Conservation (phyloP, 2,888 invertebrate genomes). For the Oscheius sp. region DNA sequence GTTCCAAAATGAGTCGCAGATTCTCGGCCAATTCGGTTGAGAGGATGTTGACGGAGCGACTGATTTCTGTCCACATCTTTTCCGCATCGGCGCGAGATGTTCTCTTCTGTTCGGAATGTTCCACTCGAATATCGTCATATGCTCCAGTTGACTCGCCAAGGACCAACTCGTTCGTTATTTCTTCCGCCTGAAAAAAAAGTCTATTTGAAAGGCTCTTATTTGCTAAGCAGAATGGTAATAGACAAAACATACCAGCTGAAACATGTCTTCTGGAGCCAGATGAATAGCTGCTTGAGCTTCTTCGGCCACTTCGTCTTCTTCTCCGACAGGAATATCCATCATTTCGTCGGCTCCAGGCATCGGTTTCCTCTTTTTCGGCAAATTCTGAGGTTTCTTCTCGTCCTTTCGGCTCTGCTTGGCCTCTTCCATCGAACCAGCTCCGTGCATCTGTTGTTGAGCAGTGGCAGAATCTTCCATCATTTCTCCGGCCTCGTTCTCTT, state of each 20-base stretch:
- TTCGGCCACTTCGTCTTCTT: conserved; percentile 37
- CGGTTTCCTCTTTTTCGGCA: conserved; percentile 43
- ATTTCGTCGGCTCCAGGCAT: conserved; percentile 40
- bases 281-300: conserved; percentile 49
- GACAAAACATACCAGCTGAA: conserved; percentile 38
- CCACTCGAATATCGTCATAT: conserved; percentile 25
- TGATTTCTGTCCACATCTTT: conserved; percentile 62
- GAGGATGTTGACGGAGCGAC: conserved; percentile 74
- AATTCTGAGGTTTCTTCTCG: conserved; percentile 41
- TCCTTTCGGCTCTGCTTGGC: conserved; percentile 56
- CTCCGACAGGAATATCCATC: conserved; percentile 21
- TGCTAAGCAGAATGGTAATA: neutral
- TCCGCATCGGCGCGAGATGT: conserved; percentile 38
- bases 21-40: conserved; percentile 92
- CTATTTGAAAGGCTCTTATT: too few relatives aligned
- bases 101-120: conserved; percentile 3
- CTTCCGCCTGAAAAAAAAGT: conserved; percentile 43
- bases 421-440: conserved; percentile 66
- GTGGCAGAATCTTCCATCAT: conserved; percentile 52
- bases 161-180: conserved; percentile 44
- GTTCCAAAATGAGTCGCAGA: conserved; percentile 91
- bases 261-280: conserved; percentile 51
- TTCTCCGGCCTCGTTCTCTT: conserved; percentile 55
- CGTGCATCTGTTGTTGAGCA: conserved; percentile 50
- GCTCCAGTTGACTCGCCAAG: conserved; percentile 36